Evolutionary conservation across 2,888 invertebrate species (phyloP).

Genomic region (Morpho achilles): DNA sequence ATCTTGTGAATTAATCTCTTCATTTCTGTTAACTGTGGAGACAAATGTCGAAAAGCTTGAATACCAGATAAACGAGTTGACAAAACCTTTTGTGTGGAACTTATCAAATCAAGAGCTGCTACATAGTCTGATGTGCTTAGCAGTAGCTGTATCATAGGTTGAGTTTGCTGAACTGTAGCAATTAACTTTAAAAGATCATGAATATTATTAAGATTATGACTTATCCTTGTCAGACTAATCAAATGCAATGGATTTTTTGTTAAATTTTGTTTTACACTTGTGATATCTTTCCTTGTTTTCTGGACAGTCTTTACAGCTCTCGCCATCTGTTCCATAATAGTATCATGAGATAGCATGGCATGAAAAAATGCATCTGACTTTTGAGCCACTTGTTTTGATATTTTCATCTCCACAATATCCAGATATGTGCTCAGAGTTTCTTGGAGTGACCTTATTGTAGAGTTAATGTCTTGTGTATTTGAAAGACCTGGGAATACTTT

Average conservation of each 20-base stretch:
- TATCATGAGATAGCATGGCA: constrained; percentile 98
- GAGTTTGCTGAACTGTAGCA: constrained; percentile 98
- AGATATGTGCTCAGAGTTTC: constrained; percentile 96
- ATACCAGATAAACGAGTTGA: constrained; percentile 94
- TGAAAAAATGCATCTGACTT: constrained; percentile 98
- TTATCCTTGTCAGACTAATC: constrained; percentile 83
- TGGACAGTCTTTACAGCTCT: constrained; percentile 88
- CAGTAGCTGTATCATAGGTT: constrained; percentile 96
- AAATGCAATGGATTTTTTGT: constrained; percentile 90
- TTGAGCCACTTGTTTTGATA: constrained; percentile 94
- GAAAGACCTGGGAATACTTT: constrained; percentile 88
- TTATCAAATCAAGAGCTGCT: constrained; percentile 96
- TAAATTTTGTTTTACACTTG: constrained; percentile 86
- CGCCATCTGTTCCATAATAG: constrained; percentile 96
- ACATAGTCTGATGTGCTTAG: constrained; percentile 98
- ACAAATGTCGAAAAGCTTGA: constrained; percentile 96
- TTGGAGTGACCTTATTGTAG: constrained; percentile 85
- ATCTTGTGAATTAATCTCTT: constrained; percentile 97
- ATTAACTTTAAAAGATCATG: constrained; percentile 91
- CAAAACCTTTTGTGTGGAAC: constrained; percentile 96
- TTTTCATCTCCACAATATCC: constrained; percentile 96
- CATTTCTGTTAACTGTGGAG: constrained; percentile 97
- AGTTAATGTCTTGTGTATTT: constrained; percentile 77
- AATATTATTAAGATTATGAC: constrained; percentile 82
- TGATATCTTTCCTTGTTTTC: constrained; percentile 85